Evolutionary conservation across 2,797 vertebrate species (phyloP).

Genomic region (Thunnus albacares): DNA sequence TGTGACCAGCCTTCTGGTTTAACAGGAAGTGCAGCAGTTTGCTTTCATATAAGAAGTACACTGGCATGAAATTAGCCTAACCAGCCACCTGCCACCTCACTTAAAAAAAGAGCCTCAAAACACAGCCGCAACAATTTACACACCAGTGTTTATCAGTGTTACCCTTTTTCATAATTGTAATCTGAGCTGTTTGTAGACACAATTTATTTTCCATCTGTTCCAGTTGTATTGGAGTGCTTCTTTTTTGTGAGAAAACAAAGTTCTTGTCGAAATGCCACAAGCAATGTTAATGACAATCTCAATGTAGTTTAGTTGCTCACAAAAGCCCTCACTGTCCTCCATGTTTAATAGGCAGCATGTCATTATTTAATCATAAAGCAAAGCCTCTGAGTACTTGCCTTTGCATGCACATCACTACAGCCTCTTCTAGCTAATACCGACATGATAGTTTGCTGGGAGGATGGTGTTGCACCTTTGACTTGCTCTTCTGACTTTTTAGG

Average conservation of each 20-base stretch:
- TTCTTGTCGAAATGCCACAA: no score
- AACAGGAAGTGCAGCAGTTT: not conserved
- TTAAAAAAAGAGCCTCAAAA: not conserved
- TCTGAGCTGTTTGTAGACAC: not conserved
- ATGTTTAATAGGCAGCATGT: no score
- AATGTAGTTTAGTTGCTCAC: no score
- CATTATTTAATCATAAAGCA: no score
- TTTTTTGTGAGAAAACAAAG: not conserved
- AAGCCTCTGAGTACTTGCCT: no score
- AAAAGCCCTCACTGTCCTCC: not conserved
- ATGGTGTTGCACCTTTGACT: no score
- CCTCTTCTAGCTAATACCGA: no score
- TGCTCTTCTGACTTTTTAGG: no score
- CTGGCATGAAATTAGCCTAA: not conserved
- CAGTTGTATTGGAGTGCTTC: not conserved
- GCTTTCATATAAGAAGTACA: not conserved
- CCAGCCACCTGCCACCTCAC: conserved; percentile 9
- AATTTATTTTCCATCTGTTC: conserved; percentile 10
- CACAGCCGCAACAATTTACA: not conserved
- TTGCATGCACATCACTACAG: no score
- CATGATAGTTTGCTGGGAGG: no score
- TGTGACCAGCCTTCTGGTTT: not conserved
- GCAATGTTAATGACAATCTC: no score
- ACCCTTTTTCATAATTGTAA: not conserved
- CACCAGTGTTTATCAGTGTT: not conserved